Conservation (phyloP, 2,888 invertebrate species). For the Nephrotoma guestfalica region DNA sequence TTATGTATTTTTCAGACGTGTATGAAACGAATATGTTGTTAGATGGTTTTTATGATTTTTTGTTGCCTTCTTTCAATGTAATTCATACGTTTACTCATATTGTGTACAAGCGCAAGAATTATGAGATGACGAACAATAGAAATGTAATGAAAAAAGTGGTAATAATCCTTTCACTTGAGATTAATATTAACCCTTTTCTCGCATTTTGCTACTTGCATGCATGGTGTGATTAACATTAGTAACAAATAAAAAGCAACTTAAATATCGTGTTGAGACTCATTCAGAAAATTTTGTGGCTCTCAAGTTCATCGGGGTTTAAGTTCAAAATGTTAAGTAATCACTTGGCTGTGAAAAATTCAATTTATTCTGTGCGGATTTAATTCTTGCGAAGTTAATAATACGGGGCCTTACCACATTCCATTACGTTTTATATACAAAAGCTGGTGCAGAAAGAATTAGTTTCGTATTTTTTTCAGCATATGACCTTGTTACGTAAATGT, state of each 20-base stretch:
- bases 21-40: background rate
- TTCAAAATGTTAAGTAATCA: no score
- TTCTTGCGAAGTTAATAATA: no score
- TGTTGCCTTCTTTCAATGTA: background rate
- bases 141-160: background rate
- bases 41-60: background rate
- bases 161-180: background rate
- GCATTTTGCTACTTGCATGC: background rate
- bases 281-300: background rate
- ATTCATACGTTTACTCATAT: background rate
- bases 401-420: no score
- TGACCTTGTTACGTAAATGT: background rate
- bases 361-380: no score
- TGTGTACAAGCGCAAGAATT: background rate
- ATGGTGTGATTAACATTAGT: background rate
- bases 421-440: no score
- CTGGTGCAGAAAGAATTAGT: no score
- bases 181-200: background rate
- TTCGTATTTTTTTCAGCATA: background rate
- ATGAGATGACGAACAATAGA: background rate
- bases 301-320: no score
- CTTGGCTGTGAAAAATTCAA: no score
- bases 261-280: background rate
- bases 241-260: no score
- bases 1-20: background rate